Conservation (phyloP, 2,888 invertebrate species). For the Lepeophtheirus nordmannii region DNA sequence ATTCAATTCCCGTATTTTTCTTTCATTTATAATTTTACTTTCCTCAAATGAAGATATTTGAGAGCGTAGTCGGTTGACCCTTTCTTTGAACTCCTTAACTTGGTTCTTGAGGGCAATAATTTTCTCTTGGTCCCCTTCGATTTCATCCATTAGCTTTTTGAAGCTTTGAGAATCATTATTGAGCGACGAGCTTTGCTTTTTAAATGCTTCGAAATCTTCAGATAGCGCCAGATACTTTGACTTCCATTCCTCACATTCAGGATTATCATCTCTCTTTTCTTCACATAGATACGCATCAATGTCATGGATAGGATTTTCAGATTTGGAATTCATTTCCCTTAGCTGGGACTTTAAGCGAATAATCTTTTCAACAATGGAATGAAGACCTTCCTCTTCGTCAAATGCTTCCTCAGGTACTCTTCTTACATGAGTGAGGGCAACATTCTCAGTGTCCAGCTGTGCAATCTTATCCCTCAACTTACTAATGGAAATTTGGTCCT, state of each 20-base stretch:
- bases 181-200: slow-evolving; percentile 30
- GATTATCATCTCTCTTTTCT: slow-evolving; percentile 35
- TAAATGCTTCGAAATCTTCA: slow-evolving; percentile 51
- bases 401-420: slow-evolving; percentile 26
- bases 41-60: slow-evolving; percentile 4
- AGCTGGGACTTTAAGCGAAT: slow-evolving; percentile 47
- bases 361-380: slow-evolving; percentile 45
- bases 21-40: background rate
- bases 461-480: slow-evolving; percentile 40
- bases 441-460: slow-evolving; percentile 23
- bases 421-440: slow-evolving; percentile 19
- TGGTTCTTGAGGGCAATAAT: background rate
- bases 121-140: background rate
- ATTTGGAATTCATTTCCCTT: slow-evolving; percentile 41
- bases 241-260: slow-evolving; percentile 37
- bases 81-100: slow-evolving; percentile 6
- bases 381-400: slow-evolving; percentile 31
- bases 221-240: slow-evolving; percentile 48
- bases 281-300: slow-evolving; percentile 21
- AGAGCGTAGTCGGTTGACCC: background rate
- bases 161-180: background rate
- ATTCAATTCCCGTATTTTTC: slow-evolving; percentile 2
- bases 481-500: slow-evolving; percentile 56
- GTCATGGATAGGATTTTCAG: slow-evolving; percentile 44
- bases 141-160: background rate